Evolutionary conservation across 2,888 invertebrate genomes (phyloP).

Genomic region (Tuta absoluta): DNA sequence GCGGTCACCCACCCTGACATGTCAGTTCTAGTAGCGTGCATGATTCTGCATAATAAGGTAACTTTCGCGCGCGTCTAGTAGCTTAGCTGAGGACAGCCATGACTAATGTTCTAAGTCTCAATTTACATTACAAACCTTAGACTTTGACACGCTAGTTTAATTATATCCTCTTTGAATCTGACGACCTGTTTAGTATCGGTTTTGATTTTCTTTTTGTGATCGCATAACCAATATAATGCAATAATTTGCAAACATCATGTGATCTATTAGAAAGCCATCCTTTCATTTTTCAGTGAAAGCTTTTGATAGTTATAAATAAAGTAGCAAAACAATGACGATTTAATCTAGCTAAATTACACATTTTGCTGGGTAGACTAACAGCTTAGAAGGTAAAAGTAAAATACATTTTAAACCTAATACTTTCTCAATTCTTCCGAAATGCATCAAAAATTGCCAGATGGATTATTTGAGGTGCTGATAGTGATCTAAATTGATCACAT

Average conservation of each 20-base stretch:
- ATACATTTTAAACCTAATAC: too few species aligned
- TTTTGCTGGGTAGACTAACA: neutral
- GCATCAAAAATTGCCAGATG: too few species aligned
- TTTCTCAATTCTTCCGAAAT: too few species aligned
- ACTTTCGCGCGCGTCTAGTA: neutral
- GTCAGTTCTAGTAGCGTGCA: neutral
- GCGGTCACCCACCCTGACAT: too few species aligned
- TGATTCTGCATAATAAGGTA: neutral
- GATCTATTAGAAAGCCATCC: constrained; percentile 4
- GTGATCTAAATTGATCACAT: too few species aligned
- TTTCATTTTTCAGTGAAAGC: constrained; percentile 1
- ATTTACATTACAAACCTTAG: neutral
- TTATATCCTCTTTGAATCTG: too few species aligned
- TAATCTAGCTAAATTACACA: neutral
- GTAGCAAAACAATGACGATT: constrained; percentile 1
- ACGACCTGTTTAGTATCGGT: too few species aligned
- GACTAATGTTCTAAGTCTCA: neutral
- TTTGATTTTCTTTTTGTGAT: neutral
- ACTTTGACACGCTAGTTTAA: neutral
- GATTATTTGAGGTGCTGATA: too few species aligned
- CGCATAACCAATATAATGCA: neutral
- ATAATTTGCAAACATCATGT: neutral
- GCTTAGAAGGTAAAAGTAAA: neutral
- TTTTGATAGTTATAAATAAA: neutral
- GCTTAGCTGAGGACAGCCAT: neutral